Evolutionary conservation across 2,888 invertebrate genomes (phyloP).

Genomic region (Acronicta alni): DNA sequence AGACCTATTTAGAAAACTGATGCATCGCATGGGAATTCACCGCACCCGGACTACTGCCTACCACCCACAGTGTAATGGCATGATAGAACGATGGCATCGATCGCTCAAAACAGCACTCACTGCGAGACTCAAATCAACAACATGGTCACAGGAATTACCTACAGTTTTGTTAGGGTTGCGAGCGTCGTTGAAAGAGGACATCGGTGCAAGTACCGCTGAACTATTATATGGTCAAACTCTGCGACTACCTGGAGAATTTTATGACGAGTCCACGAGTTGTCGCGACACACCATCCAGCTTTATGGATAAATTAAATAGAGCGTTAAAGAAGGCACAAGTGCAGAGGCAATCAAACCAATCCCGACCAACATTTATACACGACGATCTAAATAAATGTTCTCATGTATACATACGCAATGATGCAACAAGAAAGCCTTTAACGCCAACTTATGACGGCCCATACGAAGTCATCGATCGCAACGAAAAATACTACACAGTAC

Average conservation of each 20-base stretch:
- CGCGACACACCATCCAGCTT: background rate
- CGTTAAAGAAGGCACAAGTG: too few species aligned
- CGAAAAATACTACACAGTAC: background rate
- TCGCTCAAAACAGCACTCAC: conserved; percentile 5
- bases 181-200: conserved; percentile 2
- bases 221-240: conserved; percentile 5
- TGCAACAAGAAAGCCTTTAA: background rate
- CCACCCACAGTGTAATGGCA: conserved; percentile 10
- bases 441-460: background rate
- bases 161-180: conserved; percentile 8
- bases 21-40: conserved; percentile 7
- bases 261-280: background rate
- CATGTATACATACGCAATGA: conserved; percentile 5
- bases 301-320: too few species aligned
- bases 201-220: conserved; percentile 2
- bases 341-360: too few species aligned
- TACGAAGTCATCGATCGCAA: background rate
- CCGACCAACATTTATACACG: too few species aligned
- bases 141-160: conserved; percentile 8
- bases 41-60: conserved; percentile 9
- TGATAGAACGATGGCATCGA: conserved; percentile 12
- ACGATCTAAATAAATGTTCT: background rate
- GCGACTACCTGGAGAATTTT: conserved; percentile 1
- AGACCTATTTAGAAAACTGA: conserved; percentile 4
- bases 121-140: conserved; percentile 2